Evolutionary conservation across 1,140 invertebrate genomes (phyloP), one percentile per base, ranked within the genome.

Genomic region (Chrysomallon squamiferum): DNA sequence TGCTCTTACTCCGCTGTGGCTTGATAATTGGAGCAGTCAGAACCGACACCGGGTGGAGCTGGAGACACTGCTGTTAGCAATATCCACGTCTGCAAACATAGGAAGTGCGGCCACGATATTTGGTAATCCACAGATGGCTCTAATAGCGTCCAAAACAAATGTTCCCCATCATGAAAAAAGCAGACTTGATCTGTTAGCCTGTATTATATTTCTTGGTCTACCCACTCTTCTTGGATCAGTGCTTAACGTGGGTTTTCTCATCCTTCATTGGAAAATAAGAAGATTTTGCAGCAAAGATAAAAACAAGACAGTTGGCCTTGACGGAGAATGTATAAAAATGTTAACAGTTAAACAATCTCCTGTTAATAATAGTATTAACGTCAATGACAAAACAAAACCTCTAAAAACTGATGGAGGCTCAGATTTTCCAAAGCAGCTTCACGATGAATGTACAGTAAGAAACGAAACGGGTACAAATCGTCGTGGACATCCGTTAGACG

Each of bases 111-210:
- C 47, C 2, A 68, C 66, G 5, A 65, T 68, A 35, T 68, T 68
- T 41, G 66, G 66, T n/a, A 68, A 68, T 61, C 66, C 66, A 9
- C 66, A 65, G 41, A 68, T 59, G 54, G 66, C 66, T 20, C 30
- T 68, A 18, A 64, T 68, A 1, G 66, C 66, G 9, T 64, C 66
- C 7, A 38, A 15, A 47, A 65, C 66, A 3, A 52, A 68, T 35
- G 25, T 30, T 18, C 9, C 25, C 18, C 18, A 25, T 33, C 58
- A 30, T 59, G 5, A 30, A 38, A 20, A 65, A 27, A 59, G 54
- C 27, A 30, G 25, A 15, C 49, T 68, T n/a, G 33, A 65, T 33
- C 43, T 68, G 9, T 13, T 43, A 22, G 20, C 27, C 3, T 49
- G 54, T 20, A 18, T 68, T 3, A 59, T 33, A 15, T 68, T 65